Base-by-base conservation (phyloP, 2,797 vertebrate genomes). In the Pseudochirops corinnae region DNA sequence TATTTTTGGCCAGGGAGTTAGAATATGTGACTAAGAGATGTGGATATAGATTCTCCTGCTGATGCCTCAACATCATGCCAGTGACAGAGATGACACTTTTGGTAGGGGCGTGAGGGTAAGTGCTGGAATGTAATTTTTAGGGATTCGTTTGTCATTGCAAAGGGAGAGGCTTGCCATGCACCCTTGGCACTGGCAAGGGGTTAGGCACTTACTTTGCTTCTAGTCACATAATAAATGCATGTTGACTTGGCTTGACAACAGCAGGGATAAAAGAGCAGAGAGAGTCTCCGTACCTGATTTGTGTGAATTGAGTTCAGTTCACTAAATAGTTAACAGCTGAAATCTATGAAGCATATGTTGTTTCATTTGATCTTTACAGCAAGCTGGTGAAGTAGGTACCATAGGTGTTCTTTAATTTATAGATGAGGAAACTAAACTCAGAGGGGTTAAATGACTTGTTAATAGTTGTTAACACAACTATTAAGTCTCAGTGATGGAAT, bases 1-100 rank as follows among this genome's bases (percentile, higher is more conserved):
- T 93, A 56, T 93, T 74, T 92, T 74, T 74, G 62, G 62, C 24
- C 24, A 39, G 62, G 74, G 92, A 39, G 11, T 82, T 46, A 93
- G 39, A 39, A 46, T 55, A 28, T 56, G 5, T 82, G 16, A 82
- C n/a, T 39, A 56, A 87, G 74, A 87, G 39, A 87, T 87, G 24
- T 56, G 10, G 55, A 56, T 93, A 28, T 93, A 55, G 92, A 4
- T 31, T 62, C 28, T 60, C 91, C 21, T 55, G 26, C 13, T 55
- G 24, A 39, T 39, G 21, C 24, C 12, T 93, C 91, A 74, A 33
- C 14, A 53, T 56, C 33, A 82, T 16, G 16, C n/a, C 53, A 18
- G 11, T 93, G 53, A 56, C 28, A 62, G 10, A 92, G 14, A 13
- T 4, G 39, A 6, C n/a, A 28, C 58, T 53, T 93, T 56, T 82